A percentile compares a stretch with the other conserved stretches of the same genome.
phyloP scores from a whole-genome alignment of 2,888 invertebrate species.

The Branchellion lobata region DNA sequence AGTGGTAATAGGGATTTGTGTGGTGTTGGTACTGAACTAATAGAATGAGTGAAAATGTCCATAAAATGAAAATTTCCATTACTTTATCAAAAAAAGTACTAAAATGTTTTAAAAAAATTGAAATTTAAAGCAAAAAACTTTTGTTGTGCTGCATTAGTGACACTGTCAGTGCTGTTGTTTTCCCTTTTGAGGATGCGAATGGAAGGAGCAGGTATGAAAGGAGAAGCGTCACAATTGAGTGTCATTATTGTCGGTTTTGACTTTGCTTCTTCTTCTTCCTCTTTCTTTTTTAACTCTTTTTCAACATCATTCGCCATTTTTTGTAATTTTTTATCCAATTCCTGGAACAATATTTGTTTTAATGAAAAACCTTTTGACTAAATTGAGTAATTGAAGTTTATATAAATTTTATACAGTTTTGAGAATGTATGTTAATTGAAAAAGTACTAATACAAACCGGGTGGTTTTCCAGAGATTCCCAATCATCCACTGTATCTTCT shows the following conservation, averaged over 20 bases:
- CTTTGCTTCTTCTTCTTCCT: not conserved
- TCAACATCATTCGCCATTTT: constrained; percentile 9
- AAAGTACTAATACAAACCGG: not conserved
- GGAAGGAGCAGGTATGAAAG: not conserved
- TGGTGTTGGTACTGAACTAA: too few species aligned
- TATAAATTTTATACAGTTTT: too few species aligned
- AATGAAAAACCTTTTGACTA: too few species aligned
- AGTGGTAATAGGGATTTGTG: too few species aligned
- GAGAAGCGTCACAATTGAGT: constrained; percentile 5
- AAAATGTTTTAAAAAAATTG: too few species aligned
- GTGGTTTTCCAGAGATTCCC: constrained; percentile 13
- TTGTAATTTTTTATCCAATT: constrained; percentile 3
- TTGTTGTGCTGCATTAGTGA: too few species aligned
- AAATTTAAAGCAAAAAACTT: too few species aligned
- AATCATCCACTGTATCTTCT: constrained; percentile 1
- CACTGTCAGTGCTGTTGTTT: not conserved
- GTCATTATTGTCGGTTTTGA: not conserved
- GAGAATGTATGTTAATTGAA: not conserved
- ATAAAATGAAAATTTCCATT: too few species aligned
- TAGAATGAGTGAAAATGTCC: too few species aligned
- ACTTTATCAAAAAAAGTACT: too few species aligned
- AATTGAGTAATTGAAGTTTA: too few species aligned
- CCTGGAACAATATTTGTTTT: not conserved
- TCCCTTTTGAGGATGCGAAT: constrained; percentile 3
- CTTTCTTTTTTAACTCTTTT: constrained; percentile 8